phyloP scores from a whole-genome alignment of 2,113 vertebrate genomes.

The Axis porcinus region DNA sequence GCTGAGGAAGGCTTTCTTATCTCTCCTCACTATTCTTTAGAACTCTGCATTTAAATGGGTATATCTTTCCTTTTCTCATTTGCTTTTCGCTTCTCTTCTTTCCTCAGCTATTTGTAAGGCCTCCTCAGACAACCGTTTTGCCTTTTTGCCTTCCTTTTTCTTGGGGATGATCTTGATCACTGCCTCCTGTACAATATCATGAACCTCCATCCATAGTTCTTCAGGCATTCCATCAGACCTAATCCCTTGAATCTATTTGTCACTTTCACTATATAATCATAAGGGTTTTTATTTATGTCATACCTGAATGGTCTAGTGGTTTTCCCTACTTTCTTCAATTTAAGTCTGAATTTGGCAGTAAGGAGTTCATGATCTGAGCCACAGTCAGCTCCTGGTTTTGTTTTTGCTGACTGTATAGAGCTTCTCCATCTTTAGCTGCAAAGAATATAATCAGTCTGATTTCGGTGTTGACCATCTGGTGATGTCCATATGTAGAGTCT shows the following conservation, averaged over 20 bases:
- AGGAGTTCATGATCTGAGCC: background rate
- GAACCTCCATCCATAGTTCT: background rate
- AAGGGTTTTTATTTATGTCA: background rate
- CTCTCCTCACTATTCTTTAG: background rate
- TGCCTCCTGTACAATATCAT: background rate
- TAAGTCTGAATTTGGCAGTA: background rate
- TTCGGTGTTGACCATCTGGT: background rate
- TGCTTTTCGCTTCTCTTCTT: background rate
- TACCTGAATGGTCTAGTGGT: background rate
- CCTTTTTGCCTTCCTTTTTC: background rate
- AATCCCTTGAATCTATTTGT: background rate
- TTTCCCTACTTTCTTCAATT: background rate
- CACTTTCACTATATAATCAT: background rate
- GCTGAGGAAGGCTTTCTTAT: background rate
- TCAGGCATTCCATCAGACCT: background rate
- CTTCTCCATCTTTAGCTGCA: background rate
- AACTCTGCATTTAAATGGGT: background rate
- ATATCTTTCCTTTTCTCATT: background rate
- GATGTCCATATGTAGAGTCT: background rate
- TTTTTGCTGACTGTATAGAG: background rate
- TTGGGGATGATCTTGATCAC: background rate
- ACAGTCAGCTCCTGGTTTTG: background rate
- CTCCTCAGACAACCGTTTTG: background rate
- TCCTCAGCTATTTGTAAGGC: background rate
- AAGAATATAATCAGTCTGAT: background rate